Evolutionary conservation across 2,113 vertebrate species (phyloP).

Genomic region (Solea senegalensis): DNA sequence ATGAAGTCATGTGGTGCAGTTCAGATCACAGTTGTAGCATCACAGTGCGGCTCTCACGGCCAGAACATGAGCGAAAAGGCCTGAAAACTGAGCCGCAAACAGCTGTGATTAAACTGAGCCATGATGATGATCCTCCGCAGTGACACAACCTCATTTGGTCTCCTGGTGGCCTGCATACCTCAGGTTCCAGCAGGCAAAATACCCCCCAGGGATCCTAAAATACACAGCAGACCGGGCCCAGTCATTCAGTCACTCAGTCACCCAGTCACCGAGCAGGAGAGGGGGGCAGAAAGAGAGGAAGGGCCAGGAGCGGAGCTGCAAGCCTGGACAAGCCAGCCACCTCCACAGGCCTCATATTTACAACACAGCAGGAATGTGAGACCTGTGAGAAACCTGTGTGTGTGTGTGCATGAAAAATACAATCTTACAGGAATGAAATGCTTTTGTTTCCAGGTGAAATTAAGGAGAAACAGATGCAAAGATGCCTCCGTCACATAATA

Average conservation of each 20-base stretch:
- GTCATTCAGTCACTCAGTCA: constrained; percentile 22
- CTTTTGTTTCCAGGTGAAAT: neutral
- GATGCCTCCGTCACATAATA: neutral
- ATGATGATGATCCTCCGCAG: constrained; percentile 53
- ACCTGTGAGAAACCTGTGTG: neutral
- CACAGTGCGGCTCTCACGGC: constrained; percentile 27
- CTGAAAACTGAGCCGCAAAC: constrained; percentile 55
- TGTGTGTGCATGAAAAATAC: neutral
- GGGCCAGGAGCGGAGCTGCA: constrained; percentile 52
- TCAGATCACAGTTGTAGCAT: constrained; percentile 19
- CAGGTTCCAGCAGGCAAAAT: constrained; percentile 66
- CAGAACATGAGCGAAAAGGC: constrained; percentile 17
- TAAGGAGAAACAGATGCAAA: neutral
- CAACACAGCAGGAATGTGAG: constrained; percentile 45
- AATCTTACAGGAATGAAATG: neutral
- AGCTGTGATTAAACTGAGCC: constrained; percentile 63
- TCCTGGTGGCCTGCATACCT: constrained; percentile 69
- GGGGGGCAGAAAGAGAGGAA: constrained; percentile 17
- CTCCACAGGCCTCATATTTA: constrained; percentile 39
- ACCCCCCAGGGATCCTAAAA: constrained; percentile 74
- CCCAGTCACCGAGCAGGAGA: constrained; percentile 25
- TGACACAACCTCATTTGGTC: constrained; percentile 76
- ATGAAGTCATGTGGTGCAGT: constrained; percentile 44
- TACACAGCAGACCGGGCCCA: constrained; percentile 48
- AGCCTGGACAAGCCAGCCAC: constrained; percentile 60